Base-by-base conservation (phyloP, 2,797 vertebrate species). In the Leptodactylus fallax region DNA sequence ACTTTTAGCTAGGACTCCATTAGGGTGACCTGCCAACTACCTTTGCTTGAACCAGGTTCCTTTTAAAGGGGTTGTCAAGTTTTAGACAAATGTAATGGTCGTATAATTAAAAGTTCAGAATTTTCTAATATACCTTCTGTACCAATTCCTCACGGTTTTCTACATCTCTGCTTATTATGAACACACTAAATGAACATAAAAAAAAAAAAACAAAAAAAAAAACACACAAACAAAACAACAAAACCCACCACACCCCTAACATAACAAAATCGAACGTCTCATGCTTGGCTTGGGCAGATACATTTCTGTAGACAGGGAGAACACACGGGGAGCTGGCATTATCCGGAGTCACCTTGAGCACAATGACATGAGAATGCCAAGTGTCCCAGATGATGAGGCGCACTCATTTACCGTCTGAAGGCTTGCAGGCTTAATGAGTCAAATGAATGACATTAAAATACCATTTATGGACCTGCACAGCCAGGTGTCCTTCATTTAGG, bases 361-460 rank as follows among this genome's bases (percentile, higher is more conserved):
- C 78, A 60, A 21, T 49, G 25, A 27, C 65, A 55, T 36, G 14
- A 49, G 36, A 49, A 79, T n/a, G 76, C 56, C 45, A 47, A 63
- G 74, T 11, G 53, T 61, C 69, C 63, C 45, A 61, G 56, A 61
- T 36, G 58, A 78, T 6, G 21, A 78, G 71, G 53, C 78, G n/a
- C 49, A 11, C 63, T 67, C 60, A 67, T 55, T 80, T 47, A 69
- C 12, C 65, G 45, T 58, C 65, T 80, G 45, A 27, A 61, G 77
- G 7, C 63, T 67, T 53, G 8, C 56, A 55, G 60, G 76, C 76
- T 86, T 86, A 87, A 87, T 63, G 65, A 87, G 79, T 49, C 79
- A 53, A 45, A 60, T 36, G 19, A 58, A 71, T 36, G 36, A 71
- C 58, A 87, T 87, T 81, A 76, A 87, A 87, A 87, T 65, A n/a